These are phyloP conservation scores for Drosophila recens DNA, from an alignment of 2,888 invertebrate genomes.

Conservation along the genomic window DNA sequence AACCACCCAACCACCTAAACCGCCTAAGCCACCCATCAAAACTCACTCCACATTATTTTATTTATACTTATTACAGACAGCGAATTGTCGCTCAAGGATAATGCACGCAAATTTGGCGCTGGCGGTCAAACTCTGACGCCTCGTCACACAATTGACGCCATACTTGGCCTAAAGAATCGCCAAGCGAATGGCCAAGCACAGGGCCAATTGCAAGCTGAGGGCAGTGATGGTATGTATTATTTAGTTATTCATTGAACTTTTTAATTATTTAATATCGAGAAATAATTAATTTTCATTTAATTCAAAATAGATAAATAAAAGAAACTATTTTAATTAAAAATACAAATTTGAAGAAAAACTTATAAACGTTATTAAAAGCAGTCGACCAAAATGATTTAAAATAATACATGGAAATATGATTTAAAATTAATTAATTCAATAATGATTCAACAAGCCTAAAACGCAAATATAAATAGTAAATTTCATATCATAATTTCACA, in stretches of 20 bases:
- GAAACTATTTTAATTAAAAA: too few relatives aligned
- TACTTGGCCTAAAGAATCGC: conserved; percentile 90
- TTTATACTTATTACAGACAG: conserved; percentile 74
- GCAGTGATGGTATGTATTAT: conserved; percentile 85
- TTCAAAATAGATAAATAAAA: too few relatives aligned
- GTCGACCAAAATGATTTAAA: too few relatives aligned
- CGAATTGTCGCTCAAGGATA: conserved; percentile 84
- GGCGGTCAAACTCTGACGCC: conserved; percentile 86
- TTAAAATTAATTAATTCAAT: too few relatives aligned
- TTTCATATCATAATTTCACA: too few relatives aligned
- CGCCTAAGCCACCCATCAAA: not conserved
- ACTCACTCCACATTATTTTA: not conserved
- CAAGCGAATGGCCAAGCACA: conserved; percentile 64
- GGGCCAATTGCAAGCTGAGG: conserved; percentile 74
- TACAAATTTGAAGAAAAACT: too few relatives aligned
- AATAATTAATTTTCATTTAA: too few relatives aligned
- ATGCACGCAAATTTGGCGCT: conserved; percentile 83
- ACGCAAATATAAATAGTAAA: too few relatives aligned
- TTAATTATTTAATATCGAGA: too few relatives aligned
- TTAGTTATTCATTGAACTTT: not conserved
- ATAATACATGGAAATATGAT: too few relatives aligned
- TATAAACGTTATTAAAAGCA: too few relatives aligned
- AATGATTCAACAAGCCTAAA: too few relatives aligned
- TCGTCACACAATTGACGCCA: conserved; percentile 95
- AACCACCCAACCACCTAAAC: not conserved